Percentiles rank a stretch among this genome's conserved stretches.
Conservation (phyloP, 1,140 invertebrate species). For the Drosophila rufa region DNA sequence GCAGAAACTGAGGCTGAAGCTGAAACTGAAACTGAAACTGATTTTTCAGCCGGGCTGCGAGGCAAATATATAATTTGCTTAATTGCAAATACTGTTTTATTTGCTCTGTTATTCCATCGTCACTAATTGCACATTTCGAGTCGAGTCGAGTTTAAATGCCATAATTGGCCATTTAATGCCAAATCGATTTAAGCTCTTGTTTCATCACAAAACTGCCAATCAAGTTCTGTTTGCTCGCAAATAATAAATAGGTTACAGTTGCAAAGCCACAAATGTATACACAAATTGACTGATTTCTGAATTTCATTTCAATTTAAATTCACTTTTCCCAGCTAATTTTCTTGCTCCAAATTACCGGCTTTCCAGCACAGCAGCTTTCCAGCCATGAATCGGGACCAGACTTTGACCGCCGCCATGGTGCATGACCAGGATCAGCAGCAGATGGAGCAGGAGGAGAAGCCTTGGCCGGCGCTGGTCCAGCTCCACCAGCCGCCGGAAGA, state of each 20-base stretch:
- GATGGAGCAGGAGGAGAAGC: neutral
- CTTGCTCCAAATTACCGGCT: neutral
- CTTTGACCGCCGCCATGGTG: conserved; percentile 2
- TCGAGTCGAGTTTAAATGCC: neutral
- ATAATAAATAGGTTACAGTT: neutral
- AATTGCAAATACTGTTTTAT: conserved; percentile 31
- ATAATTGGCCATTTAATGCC: conserved; percentile 4
- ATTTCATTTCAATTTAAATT: too few relatives aligned
- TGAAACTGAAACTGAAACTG: conserved; percentile 10
- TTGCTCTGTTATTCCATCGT: neutral
- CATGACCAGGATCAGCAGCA: neutral
- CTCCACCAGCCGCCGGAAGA: conserved; percentile 95
- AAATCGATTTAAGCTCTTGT: neutral
- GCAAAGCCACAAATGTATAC: neutral
- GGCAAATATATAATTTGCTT: conserved; percentile 1
- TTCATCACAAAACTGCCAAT: neutral
- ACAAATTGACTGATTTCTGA: too few relatives aligned
- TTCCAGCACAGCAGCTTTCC: too few relatives aligned
- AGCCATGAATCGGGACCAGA: conserved; percentile 15
- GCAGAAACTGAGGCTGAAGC: neutral
- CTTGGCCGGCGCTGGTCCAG: conserved; percentile 92
- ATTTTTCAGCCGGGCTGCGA: conserved; percentile 15
- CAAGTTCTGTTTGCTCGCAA: neutral
- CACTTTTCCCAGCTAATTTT: too few relatives aligned
- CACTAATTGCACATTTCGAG: conserved; percentile 12